phyloP scores from a whole-genome alignment of 1,140 invertebrate species.

The Drosophila pectinifera region DNA sequence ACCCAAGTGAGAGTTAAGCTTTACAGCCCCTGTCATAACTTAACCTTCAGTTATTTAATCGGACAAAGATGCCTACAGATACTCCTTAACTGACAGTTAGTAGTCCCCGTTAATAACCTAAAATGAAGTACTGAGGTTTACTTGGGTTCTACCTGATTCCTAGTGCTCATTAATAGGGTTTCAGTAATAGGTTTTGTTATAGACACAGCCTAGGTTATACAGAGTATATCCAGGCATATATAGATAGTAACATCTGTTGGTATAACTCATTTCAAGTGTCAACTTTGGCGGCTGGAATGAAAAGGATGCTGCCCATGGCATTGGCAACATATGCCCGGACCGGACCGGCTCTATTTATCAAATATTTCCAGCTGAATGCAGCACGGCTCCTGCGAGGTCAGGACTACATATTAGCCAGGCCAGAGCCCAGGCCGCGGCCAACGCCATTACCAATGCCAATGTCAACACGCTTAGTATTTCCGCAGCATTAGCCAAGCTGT shows the following conservation, averaged over 20 bases:
- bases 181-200: too few species aligned
- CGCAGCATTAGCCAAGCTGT: constrained; percentile 62
- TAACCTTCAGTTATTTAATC: too few species aligned
- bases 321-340: constrained; percentile 38
- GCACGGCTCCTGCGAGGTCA: neutral
- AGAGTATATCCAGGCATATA: too few species aligned
- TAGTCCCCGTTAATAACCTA: neutral
- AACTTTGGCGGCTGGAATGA: neutral
- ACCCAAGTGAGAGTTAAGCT: neutral
- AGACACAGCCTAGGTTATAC: too few species aligned
- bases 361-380: constrained; percentile 66
- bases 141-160: too few species aligned
- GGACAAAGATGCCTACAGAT: too few species aligned
- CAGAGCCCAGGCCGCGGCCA: neutral
- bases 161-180: too few species aligned
- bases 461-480: constrained; percentile 62
- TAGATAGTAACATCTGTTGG: too few species aligned
- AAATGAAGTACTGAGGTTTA: neutral
- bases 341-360: constrained; percentile 47
- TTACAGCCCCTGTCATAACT: too few species aligned
- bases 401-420: constrained; percentile 10
- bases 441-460: constrained; percentile 29
- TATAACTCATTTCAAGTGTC: constrained; percentile 25
- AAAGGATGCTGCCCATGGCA: constrained; percentile 27
- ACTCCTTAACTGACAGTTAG: neutral